phyloP scores from a whole-genome alignment of 2,888 invertebrate species.

The Drosophila cracens region DNA sequence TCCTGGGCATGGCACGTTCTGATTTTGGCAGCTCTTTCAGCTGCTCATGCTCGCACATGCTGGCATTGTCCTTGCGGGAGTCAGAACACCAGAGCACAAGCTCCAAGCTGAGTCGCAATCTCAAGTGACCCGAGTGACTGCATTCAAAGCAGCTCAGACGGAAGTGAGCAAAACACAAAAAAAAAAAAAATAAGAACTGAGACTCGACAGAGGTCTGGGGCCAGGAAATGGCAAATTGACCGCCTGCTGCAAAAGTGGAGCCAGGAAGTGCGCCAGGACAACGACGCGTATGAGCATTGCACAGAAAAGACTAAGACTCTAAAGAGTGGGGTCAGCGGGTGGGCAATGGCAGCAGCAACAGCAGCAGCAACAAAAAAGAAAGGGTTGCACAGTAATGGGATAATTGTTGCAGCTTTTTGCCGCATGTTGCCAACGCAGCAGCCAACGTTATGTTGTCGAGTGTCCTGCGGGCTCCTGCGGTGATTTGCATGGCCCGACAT shows the following conservation, averaged over 20 bases:
- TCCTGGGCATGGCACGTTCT: conserved; percentile 57
- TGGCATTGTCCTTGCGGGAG: conserved; percentile 59
- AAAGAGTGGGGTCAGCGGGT: conserved; percentile 52
- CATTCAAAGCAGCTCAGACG: conserved; percentile 66
- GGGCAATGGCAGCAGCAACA: conserved; percentile 25
- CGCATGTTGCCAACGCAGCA: conserved; percentile 59
- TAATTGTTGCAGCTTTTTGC: conserved; percentile 76
- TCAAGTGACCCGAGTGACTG: conserved; percentile 71
- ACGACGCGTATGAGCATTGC: conserved; percentile 72
- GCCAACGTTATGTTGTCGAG: conserved; percentile 41
- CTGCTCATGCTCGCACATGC: conserved; percentile 24
- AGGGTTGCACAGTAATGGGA: conserved; percentile 80
- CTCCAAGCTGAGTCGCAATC: conserved; percentile 19
- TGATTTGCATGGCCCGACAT: conserved; percentile 69
- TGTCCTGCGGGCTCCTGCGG: conserved; percentile 67
- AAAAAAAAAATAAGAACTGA: conserved; percentile 14
- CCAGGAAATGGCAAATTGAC: conserved; percentile 84
- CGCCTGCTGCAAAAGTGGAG: conserved; percentile 81
- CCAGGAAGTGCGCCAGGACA: conserved; percentile 65
- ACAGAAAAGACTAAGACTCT: not conserved
- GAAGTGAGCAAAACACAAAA: conserved; percentile 42
- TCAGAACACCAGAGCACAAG: conserved; percentile 9
- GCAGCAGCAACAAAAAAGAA: conserved; percentile 26
- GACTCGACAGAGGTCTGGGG: conserved; percentile 34
- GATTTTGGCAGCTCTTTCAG: conserved; percentile 58